Conservation (phyloP, 2,888 invertebrate genomes). For the Cistogaster globosa region DNA sequence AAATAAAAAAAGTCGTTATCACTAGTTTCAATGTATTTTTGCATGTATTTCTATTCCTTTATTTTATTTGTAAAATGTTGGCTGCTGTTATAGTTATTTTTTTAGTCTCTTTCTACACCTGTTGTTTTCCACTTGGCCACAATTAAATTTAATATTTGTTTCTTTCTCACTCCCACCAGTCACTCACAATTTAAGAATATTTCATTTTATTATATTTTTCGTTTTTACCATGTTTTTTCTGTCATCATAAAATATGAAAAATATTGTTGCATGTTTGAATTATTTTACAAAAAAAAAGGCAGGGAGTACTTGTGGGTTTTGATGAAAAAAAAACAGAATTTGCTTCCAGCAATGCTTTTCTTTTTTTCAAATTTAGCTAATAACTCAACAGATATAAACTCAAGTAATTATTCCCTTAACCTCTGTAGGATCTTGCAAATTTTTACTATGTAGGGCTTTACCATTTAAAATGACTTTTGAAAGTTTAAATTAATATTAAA, state of each 20-base stretch:
- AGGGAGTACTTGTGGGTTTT: too few relatives aligned
- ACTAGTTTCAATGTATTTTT: constrained; percentile 37
- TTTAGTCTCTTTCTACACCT: constrained; percentile 49
- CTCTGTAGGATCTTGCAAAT: too few relatives aligned
- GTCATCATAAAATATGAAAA: constrained; percentile 39
- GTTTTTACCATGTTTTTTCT: background rate
- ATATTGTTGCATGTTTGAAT: constrained; percentile 33
- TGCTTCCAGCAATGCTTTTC: too few relatives aligned
- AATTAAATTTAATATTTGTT: constrained; percentile 37
- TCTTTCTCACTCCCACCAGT: background rate
- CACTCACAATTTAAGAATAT: constrained; percentile 5
- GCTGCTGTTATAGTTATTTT: constrained; percentile 3
- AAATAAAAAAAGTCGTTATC: constrained; percentile 25
- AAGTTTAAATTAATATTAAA: too few relatives aligned
- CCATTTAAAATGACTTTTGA: too few relatives aligned
- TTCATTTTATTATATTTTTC: constrained; percentile 10
- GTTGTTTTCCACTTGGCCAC: constrained; percentile 54
- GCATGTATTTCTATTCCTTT: constrained; percentile 24
- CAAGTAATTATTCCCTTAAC: too few relatives aligned
- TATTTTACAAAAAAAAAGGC: background rate
- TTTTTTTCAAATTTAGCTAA: too few relatives aligned
- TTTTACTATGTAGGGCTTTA: too few relatives aligned
- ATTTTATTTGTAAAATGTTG: constrained; percentile 20
- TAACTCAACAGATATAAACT: too few relatives aligned
- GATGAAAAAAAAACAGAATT: background rate